A percentile compares a stretch with the other conserved stretches of the same genome.
These are phyloP conservation scores for Drosophila anomalata DNA, from an alignment of 2,888 invertebrate species.

Conservation along the genomic window DNA sequence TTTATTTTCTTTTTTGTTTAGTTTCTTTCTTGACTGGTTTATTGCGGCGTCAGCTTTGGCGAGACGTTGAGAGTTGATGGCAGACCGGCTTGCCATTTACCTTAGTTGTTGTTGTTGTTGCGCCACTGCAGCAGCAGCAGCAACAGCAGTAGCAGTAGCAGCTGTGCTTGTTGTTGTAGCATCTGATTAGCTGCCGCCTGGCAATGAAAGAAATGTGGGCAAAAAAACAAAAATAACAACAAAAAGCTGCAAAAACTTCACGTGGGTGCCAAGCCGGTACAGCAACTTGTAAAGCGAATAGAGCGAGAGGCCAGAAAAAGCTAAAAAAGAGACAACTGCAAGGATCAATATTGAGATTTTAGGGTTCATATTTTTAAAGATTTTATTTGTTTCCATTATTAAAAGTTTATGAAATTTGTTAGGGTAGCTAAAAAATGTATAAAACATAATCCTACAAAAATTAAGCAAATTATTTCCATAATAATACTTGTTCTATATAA, in stretches of 20 bases:
- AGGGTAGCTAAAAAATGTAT: neutral
- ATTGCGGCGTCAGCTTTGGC: conserved; percentile 64
- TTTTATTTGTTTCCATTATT: neutral
- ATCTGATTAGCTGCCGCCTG: conserved; percentile 47
- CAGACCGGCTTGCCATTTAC: conserved; percentile 5
- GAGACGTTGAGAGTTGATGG: conserved; percentile 44
- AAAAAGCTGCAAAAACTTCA: conserved; percentile 32
- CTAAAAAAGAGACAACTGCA: neutral
- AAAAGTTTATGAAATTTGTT: neutral
- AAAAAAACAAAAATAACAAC: conserved; percentile 5
- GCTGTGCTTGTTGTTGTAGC: conserved; percentile 24
- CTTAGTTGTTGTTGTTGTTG: conserved; percentile 16
- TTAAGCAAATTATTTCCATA: neutral
- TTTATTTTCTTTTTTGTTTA: conserved; percentile 19
- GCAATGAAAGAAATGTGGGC: conserved; percentile 44
- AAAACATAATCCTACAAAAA: neutral
- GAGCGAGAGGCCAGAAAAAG: neutral
- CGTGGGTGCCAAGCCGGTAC: conserved; percentile 40
- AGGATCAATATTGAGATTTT: neutral
- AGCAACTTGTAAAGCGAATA: conserved; percentile 8
- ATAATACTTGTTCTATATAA: no score
- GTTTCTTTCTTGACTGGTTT: conserved; percentile 45
- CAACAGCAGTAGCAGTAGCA: neutral
- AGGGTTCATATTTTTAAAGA: neutral
- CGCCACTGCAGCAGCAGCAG: conserved; percentile 11